These are phyloP conservation scores for Andrena dorsata DNA, from an alignment of 2,888 invertebrate genomes.

Conservation along the genomic window DNA sequence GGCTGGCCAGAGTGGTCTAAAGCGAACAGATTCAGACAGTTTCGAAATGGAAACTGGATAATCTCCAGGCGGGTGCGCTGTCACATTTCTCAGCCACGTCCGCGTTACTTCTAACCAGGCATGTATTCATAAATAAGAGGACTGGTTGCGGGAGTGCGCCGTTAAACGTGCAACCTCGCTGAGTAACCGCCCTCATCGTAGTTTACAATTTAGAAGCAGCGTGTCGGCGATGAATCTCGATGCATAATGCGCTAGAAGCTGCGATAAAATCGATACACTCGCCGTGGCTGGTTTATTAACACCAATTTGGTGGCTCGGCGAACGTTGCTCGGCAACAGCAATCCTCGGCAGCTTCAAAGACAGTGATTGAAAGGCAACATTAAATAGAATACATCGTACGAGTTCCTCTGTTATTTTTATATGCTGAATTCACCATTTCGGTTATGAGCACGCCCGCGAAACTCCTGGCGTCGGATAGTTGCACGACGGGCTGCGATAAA, in stretches of 20 bases:
- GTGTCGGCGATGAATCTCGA: constrained; percentile 31
- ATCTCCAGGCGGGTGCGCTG: constrained; percentile 19
- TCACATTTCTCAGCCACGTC: constrained; percentile 38
- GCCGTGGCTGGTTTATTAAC: not conserved
- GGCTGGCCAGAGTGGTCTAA: not conserved
- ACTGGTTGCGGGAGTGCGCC: constrained; percentile 13
- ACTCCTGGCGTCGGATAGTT: not conserved
- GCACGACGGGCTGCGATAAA: not conserved
- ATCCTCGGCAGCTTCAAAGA: not conserved
- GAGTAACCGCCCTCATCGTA: constrained; percentile 50
- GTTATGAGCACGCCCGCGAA: not conserved
- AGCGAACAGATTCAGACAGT: constrained; percentile 9
- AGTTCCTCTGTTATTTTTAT: not conserved
- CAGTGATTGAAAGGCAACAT: too few species aligned
- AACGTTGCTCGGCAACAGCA: not conserved
- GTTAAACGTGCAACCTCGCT: constrained; percentile 54
- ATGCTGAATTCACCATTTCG: not conserved
- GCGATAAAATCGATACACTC: constrained; percentile 6
- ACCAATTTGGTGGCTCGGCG: not conserved
- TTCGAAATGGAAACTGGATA: constrained; percentile 37
- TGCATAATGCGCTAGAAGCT: constrained; percentile 13
- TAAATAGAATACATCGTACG: too few species aligned
- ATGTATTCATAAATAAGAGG: constrained; percentile 50
- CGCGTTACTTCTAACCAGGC: constrained; percentile 36
- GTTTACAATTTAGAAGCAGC: constrained; percentile 49